These are phyloP conservation scores for Neodontobutis hainanensis DNA, from an alignment of 2,113 vertebrate species.

Conservation along the genomic window DNA sequence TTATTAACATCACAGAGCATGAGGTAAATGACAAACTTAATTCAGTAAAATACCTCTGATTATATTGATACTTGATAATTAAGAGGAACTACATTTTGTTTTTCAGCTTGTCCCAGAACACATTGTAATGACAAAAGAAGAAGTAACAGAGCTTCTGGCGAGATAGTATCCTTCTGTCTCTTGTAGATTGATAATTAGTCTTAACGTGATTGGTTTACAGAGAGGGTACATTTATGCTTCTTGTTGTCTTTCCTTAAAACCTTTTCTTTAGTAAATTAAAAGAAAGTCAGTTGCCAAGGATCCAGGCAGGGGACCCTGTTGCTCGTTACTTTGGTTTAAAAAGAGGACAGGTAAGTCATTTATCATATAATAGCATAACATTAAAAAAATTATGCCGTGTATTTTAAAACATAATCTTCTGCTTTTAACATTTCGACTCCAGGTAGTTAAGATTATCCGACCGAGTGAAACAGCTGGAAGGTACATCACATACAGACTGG, in stretches of 20 bases:
- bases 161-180: slow-evolving; percentile 92
- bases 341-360: slow-evolving; percentile 87
- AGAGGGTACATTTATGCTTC: neutral
- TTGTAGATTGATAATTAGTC: neutral
- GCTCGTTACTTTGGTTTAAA: slow-evolving; percentile 97
- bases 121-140: slow-evolving; percentile 98
- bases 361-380: neutral
- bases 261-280: slow-evolving; percentile 86
- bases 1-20: slow-evolving; percentile 98
- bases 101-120: slow-evolving; percentile 94
- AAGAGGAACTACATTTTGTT: neutral
- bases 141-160: slow-evolving; percentile 90
- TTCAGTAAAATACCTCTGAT: neutral
- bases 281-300: slow-evolving; percentile 94
- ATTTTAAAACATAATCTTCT: neutral
- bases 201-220: neutral
- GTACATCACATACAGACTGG: slow-evolving; percentile 97
- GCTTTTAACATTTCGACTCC: neutral
- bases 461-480: slow-evolving; percentile 95
- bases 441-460: slow-evolving; percentile 98
- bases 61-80: neutral
- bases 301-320: slow-evolving; percentile 95
- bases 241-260: slow-evolving; percentile 40
- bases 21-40: slow-evolving; percentile 80
- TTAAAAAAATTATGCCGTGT: neutral